Conservation (phyloP, 2,113 vertebrate species). For the Corythornis cristatus region DNA sequence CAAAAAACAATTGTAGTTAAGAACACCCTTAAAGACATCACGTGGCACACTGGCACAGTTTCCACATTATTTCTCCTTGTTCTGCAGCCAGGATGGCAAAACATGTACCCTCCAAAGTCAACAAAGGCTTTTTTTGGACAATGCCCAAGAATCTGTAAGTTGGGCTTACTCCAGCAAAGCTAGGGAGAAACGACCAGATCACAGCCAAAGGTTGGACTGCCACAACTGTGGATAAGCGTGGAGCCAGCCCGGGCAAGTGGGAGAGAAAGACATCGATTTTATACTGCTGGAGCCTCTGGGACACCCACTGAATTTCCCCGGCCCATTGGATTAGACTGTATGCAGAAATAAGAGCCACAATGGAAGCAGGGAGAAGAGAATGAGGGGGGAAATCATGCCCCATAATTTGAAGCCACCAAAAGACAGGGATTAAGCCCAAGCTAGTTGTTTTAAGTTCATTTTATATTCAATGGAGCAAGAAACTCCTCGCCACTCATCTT, state of each 20-base stretch:
- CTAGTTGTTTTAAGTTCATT: constrained; percentile 28
- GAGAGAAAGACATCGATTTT: not conserved
- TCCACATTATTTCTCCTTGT: not conserved
- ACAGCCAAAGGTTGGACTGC: constrained; percentile 8
- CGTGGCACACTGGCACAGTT: not conserved
- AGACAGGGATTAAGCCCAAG: constrained; percentile 21
- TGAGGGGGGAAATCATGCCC: not conserved
- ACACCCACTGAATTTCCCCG: not conserved
- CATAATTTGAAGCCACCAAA: constrained; percentile 45
- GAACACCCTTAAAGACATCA: not conserved
- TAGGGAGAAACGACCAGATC: not conserved
- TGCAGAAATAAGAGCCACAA: not conserved
- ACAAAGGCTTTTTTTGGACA: not conserved
- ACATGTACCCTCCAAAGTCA: not conserved
- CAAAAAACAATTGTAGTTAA: not conserved
- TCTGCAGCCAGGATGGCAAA: not conserved
- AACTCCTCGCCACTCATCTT: constrained; percentile 16
- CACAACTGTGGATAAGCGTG: not conserved
- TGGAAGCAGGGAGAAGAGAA: not conserved
- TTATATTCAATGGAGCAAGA: not conserved
- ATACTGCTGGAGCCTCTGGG: not conserved
- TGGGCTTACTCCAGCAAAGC: not conserved
- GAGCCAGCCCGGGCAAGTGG: not conserved
- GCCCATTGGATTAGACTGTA: not conserved
- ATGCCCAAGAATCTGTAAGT: not conserved